phyloP scores from a whole-genome alignment of 2,888 invertebrate genomes.

The Tenthredo amoena region DNA sequence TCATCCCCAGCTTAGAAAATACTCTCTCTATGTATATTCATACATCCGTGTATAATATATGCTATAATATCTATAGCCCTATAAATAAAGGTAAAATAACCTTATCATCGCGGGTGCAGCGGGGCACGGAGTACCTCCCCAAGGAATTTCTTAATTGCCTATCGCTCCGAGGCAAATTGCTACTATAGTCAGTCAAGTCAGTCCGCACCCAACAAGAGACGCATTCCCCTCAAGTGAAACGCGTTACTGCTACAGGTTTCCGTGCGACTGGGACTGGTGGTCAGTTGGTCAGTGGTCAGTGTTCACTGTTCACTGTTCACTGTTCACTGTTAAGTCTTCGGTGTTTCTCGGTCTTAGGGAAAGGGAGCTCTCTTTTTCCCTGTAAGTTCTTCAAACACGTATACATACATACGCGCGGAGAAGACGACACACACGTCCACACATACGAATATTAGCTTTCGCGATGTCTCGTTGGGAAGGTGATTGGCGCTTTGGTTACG shows the following conservation, averaged over 20 bases:
- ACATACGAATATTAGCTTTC: conserved; percentile 17
- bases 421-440: background rate
- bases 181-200: conserved; percentile 25
- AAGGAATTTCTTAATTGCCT: conserved; percentile 61
- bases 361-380: conserved; percentile 21
- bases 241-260: conserved; percentile 23
- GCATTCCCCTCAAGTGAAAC: conserved; percentile 46
- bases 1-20: background rate
- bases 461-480: conserved; percentile 29
- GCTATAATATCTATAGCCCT: background rate
- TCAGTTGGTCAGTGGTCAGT: conserved; percentile 46
- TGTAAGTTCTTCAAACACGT: background rate
- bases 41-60: no score
- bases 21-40: no score
- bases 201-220: conserved; percentile 23
- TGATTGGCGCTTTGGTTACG: conserved; percentile 37
- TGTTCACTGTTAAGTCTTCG: no score
- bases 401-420: background rate
- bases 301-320: conserved; percentile 12
- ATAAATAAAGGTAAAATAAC: background rate
- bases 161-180: conserved; percentile 54
- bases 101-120: background rate
- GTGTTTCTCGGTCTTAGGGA: conserved; percentile 21
- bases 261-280: background rate
- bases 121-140: background rate